Evolutionary conservation across 2,113 vertebrate genomes (phyloP).

Genomic region (Ellobius talpinus): DNA sequence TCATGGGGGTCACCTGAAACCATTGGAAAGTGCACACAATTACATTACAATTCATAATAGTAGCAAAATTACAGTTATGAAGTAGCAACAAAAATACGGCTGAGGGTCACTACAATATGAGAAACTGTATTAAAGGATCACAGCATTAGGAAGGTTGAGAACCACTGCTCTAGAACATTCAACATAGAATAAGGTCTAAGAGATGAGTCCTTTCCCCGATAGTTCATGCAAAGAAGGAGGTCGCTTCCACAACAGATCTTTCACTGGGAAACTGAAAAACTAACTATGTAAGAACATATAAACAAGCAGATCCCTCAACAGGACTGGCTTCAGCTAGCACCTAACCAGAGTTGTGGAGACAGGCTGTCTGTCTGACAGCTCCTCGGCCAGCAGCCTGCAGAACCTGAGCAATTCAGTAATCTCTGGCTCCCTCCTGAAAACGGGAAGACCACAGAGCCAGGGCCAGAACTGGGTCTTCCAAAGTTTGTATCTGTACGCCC

Average conservation of each 20-base stretch:
- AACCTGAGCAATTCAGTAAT: background rate
- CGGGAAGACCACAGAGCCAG: background rate
- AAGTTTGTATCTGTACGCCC: background rate
- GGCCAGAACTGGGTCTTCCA: background rate
- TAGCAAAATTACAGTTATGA: background rate
- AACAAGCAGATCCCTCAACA: conserved; percentile 39
- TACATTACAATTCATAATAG: background rate
- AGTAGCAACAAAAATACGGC: background rate
- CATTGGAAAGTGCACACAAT: background rate
- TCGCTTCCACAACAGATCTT: conserved; percentile 26
- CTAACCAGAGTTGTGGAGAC: background rate
- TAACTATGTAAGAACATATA: conserved; percentile 5
- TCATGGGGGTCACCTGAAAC: background rate
- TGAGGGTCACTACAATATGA: background rate
- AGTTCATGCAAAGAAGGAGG: conserved; percentile 32
- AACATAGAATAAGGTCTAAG: background rate
- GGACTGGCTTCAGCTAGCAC: conserved; percentile 1
- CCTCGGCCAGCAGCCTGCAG: background rate
- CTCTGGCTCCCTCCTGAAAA: background rate
- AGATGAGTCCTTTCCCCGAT: background rate
- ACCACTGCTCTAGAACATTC: background rate
- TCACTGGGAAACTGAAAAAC: conserved; percentile 60
- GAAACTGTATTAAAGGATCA: background rate
- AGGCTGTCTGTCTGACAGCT: background rate
- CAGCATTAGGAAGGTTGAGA: background rate